Evolutionary conservation across 2,888 invertebrate species (phyloP), one percentile per base, ranked within the genome.

Genomic region (Frankliniella fusca): DNA sequence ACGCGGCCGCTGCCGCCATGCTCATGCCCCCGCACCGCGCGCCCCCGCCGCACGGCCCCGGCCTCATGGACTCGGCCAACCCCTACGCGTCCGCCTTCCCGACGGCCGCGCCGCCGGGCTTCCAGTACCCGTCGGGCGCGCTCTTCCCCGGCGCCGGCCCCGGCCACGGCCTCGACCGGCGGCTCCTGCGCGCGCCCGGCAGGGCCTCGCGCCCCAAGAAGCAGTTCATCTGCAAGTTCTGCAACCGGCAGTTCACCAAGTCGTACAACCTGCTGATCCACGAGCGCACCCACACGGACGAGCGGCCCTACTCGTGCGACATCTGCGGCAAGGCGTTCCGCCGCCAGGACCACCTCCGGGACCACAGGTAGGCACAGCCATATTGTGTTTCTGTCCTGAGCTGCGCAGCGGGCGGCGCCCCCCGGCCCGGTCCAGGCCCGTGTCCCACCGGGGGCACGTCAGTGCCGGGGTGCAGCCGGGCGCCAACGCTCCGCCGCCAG

Each of bases 181-280:
- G 94, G 83, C 89, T 94, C 83, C 88, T 86, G 88, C 88, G 87
- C 88, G 88, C 84, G 86, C 88, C 88, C 86, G 87, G 88, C 86
- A 87, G 89, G 86, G 88, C 89, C 85, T 89, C 89, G 90, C 88
- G 89, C 90, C 91, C 92, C 85, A 92, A 92, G 89, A 93, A 93
- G 87, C 92, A 98, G 89, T 98, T 97, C 90, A 98, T 99, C 87
- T 99, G 98, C 92, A 96, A 97, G 89, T 98, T 95, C 89, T 99
- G 99, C 90, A 94, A 96, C 87, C 92, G 98, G 65, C 97, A 98
- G 87, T 99, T 99, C 90, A 98, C 98, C 85, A 99, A 99, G 89
- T 97, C 97, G 81, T 99, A 99, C 91, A 99, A 99, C 89, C 91
- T 99, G 86, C 91, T 98, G 86, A 99, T 99, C 86, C 98, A 99